These are phyloP conservation scores for Tupaia chinensis DNA, from an alignment of 2,113 vertebrate genomes.

Conservation along the genomic window DNA sequence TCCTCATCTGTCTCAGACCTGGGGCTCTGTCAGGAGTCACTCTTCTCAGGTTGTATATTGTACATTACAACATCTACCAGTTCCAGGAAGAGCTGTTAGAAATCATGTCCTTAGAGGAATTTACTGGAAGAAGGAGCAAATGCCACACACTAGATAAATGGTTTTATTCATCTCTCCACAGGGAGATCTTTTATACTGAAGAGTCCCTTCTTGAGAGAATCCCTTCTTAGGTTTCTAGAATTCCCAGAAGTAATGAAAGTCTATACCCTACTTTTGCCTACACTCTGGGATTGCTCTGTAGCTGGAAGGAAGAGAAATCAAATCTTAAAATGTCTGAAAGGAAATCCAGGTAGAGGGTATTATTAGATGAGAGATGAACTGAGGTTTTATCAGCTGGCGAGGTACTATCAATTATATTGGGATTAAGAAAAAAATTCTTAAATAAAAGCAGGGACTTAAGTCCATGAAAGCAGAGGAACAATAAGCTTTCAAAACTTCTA, in stretches of 20 bases:
- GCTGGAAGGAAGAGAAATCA: not conserved
- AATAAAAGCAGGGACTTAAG: not conserved
- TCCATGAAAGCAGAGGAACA: not conserved
- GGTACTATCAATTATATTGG: not conserved
- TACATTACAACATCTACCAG: not conserved
- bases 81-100: conserved; percentile 38
- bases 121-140: conserved; percentile 25
- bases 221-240: conserved; percentile 19
- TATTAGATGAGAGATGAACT: not conserved
- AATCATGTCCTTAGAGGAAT: not conserved
- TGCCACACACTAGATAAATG: not conserved
- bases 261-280: not conserved
- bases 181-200: not conserved
- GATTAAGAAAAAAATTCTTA: conserved; percentile 10
- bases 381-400: not conserved
- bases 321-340: conserved; percentile 43
- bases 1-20: not conserved
- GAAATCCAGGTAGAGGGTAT: not conserved
- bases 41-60: not conserved
- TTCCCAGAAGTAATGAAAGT: not conserved
- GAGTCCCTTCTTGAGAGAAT: not conserved
- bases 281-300: not conserved
- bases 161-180: not conserved
- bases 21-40: not conserved
- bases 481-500: not conserved